Percentiles rank a stretch among this genome's conserved stretches.
Evolutionary conservation across 2,113 vertebrate species (phyloP).

Genomic region (Campylomormyrus numenius): DNA sequence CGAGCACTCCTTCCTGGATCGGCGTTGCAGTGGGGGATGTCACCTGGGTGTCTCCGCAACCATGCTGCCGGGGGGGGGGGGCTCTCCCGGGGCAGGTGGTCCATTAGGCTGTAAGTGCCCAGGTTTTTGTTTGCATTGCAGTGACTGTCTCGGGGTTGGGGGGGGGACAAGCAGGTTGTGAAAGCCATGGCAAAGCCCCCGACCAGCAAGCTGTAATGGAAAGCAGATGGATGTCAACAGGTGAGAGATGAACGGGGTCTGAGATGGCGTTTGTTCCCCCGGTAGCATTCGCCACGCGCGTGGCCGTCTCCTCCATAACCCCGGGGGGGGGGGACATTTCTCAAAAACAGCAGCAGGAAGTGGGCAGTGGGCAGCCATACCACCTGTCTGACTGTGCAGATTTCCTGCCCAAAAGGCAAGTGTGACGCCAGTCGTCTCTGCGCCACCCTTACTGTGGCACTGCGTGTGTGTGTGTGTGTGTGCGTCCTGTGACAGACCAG

Average conservation of each 20-base stretch:
- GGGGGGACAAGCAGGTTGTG: not conserved
- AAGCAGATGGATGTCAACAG: not conserved
- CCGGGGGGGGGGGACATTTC: not conserved
- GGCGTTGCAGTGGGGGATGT: too few relatives aligned
- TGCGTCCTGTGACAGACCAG: not conserved
- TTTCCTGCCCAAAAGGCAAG: not conserved
- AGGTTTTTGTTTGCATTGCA: conserved; percentile 10
- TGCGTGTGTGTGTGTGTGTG: not conserved
- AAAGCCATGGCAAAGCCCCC: not conserved
- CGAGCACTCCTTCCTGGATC: not conserved
- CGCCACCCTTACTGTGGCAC: not conserved
- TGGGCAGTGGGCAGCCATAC: not conserved
- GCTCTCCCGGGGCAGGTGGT: not conserved
- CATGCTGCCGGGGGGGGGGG: not conserved
- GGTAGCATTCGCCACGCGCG: not conserved
- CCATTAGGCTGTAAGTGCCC: not conserved
- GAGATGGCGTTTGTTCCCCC: not conserved
- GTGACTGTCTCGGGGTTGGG: not conserved
- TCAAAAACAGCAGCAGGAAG: not conserved
- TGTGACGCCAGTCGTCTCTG: too few relatives aligned
- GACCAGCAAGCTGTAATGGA: not conserved
- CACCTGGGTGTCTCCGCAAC: too few relatives aligned
- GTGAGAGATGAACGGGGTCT: not conserved
- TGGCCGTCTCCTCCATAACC: not conserved
- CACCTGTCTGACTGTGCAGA: not conserved